Evolutionary conservation across 64 coral and sea anemone species (phyloP), one percentile per base, ranked within the genome.

Genomic region (Exaiptasia diaphana): DNA sequence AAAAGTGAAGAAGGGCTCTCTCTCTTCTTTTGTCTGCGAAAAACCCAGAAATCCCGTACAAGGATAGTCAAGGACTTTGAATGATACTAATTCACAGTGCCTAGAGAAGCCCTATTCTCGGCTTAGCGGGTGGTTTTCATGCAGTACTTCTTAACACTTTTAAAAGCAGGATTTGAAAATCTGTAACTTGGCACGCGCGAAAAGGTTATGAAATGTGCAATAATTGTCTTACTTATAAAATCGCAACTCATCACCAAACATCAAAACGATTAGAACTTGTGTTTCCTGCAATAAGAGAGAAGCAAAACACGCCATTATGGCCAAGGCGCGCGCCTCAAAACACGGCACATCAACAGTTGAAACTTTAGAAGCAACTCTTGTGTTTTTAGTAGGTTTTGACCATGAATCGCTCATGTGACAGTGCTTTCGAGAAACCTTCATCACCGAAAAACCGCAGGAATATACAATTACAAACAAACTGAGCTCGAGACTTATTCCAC

Each of bases 401-500:
- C 33, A 73, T 73, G 69, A 73, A 73, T 45, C 28, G 69, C 38
- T 73, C 69, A 73, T 49, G 69, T 73, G 69, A 28, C 44, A 42
- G 29, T 73, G 69, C 44, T 73, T 73, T 73, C 69, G 69, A 73
- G 44, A 45, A 73, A 49, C 69, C 69, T 73, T 73, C 69, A 73
- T 73, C 69, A 73, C 69, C 27, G 29, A 4, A 42, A 73, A 49
- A 73, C 69, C 69, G 44, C 69, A 73, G 61, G 61, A 13, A 28
- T 65, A 65, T 65, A 65, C 61, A 65, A 65, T 65, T 65, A 35
- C 61, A 65, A 64, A 65, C 61, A 65, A n/a, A 65, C 38, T 65
- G 61, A 18, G 32, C 32, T 10, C 32, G 38, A 20, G 61, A 35
- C 61, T 65, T 65, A 65, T 35, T 28, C 61, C 61, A 65, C 20